phyloP scores from a whole-genome alignment of 2,888 invertebrate genomes.

The Hecatera dysodea region DNA sequence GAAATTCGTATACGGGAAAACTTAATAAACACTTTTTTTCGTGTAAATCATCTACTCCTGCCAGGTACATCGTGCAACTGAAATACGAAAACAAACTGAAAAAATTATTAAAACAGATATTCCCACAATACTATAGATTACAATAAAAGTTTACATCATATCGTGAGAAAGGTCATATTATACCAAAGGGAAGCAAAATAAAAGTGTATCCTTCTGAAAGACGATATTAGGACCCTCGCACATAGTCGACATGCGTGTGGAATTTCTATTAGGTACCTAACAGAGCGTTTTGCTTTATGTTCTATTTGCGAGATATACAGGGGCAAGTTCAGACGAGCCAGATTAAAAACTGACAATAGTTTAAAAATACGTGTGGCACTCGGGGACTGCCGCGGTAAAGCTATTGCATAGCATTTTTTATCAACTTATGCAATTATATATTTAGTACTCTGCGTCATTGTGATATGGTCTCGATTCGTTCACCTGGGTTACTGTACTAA shows the following conservation, averaged over 20 bases:
- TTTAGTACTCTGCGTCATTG: no score
- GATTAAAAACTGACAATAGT: neutral
- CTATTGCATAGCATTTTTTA: no score
- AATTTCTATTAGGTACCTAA: slow-evolving; percentile 86
- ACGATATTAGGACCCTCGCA: slow-evolving; percentile 83
- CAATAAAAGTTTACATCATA: slow-evolving; percentile 70
- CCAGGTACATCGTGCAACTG: rapidly evolving
- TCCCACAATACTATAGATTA: slow-evolving; percentile 56
- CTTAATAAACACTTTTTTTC: no score
- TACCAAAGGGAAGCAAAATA: slow-evolving; percentile 76
- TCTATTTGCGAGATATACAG: slow-evolving; percentile 65
- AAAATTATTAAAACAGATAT: slow-evolving; percentile 37
- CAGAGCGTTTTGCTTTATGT: slow-evolving; percentile 83
- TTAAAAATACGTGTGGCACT: no score
- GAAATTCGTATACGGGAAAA: no score
- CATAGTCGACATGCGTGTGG: slow-evolving; percentile 79
- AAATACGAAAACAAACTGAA: slow-evolving; percentile 6
- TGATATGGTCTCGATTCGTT: no score
- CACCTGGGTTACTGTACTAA: no score
- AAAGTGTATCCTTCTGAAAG: slow-evolving; percentile 79
- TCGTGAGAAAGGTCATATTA: slow-evolving; percentile 70
- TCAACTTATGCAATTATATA: no score
- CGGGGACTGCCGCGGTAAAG: no score
- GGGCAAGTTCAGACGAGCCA: slow-evolving; percentile 34
- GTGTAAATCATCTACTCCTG: no score